Evolutionary conservation across 2,113 vertebrate species (phyloP), one percentile per base, ranked within the genome.

Genomic region (Acrocephalus arundinaceus): DNA sequence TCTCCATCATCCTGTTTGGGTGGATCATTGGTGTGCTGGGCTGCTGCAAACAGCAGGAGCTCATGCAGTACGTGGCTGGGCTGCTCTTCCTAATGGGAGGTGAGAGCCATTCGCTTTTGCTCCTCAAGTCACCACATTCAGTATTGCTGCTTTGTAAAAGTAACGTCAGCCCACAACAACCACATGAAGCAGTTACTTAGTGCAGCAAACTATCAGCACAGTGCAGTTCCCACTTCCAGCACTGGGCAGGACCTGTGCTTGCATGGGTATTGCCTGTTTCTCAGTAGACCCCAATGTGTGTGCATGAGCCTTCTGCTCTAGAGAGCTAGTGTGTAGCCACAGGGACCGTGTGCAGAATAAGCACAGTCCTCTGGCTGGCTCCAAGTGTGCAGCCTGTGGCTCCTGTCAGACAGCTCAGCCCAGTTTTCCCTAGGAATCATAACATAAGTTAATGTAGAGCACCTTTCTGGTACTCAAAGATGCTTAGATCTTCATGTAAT

Each of bases 11-110:
- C 94, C 98, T 99, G 35, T 99, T 99, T 90, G 99, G 99, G 88
- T 99, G 99, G 99, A 97, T 99, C 97, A 98, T 99, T 43, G 99
- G 99, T 83, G 98, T 99, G 95, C 97, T 99, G 97, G 99, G 99
- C 93, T 99, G 99, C 98, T 99, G 98, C 97, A 98, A 99, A 94
- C 98, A 99, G 97, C 99, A 99, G 97, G 99, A 99, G 96, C 98
- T 99, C 96, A 99, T 99, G 99, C 99, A 99, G 97, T 99, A 99
- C 43, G 99, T 99, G 97, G 99, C 99, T 82, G 99, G 99, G 93
- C 98, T 99, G 96, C 98, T 99, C 96, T 99, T 99, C 97, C 98
- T 99, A 96, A 99, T 99, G 99, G 99, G 99, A 98, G 99, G 99
- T 99, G 98, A 98, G 97, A 85, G 76, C 84, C 55, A 78, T 94